Conservation (phyloP, 2,888 invertebrate genomes). For the Drosophila cognata region DNA sequence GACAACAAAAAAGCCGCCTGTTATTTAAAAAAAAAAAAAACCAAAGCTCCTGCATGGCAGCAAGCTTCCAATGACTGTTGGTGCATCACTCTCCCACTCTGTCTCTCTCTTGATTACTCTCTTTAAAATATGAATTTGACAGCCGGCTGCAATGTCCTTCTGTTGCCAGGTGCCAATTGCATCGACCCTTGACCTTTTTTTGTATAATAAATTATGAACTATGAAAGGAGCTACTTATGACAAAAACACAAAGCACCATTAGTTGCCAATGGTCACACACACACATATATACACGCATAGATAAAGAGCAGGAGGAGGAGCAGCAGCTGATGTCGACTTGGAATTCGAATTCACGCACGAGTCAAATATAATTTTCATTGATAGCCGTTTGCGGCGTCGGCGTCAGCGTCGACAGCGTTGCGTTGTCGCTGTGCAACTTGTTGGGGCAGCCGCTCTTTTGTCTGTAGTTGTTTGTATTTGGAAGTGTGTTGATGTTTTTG, state of each 20-base stretch:
- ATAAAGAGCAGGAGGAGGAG: background rate
- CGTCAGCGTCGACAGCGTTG: conserved; percentile 9
- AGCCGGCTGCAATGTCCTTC: conserved; percentile 45
- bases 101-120: background rate
- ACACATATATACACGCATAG: background rate
- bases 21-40: background rate
- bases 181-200: conserved; percentile 73
- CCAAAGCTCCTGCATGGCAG: conserved; percentile 33
- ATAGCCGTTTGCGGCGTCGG: conserved; percentile 27
- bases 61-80: conserved; percentile 6
- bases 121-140: conserved; percentile 3
- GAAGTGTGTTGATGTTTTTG: conserved; percentile 22
- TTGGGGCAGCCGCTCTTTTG: conserved; percentile 39
- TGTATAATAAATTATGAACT: conserved; percentile 55
- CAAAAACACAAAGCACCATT: conserved; percentile 31
- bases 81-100: background rate
- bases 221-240: conserved; percentile 26
- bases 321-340: conserved; percentile 35
- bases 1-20: conserved; percentile 31
- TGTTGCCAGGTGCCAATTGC: conserved; percentile 47
- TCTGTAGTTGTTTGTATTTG: conserved; percentile 22
- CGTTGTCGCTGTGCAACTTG: conserved; percentile 44
- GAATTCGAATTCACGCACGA: conserved; percentile 49
- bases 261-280: conserved; percentile 20
- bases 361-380: conserved; percentile 47